Evolutionary conservation across 2,113 vertebrate genomes (phyloP), one percentile per base, ranked within the genome.

Genomic region (Merops nubicus): DNA sequence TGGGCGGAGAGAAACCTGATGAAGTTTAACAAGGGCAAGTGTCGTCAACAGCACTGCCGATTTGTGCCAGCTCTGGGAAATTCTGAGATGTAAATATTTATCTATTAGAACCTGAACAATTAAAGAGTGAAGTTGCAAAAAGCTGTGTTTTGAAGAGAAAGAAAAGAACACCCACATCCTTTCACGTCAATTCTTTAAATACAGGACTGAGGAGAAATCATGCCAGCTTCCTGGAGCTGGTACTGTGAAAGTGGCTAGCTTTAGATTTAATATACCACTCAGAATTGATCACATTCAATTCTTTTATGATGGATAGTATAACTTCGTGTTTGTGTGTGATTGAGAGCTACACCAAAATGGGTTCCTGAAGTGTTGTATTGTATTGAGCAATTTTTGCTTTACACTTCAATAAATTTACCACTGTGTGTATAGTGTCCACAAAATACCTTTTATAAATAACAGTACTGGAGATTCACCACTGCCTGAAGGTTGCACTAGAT

Each of bases 281-380:
- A 91, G 89, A 91, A 89, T 95, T 64, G 88, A 96, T 94, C 81
- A 96, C 76, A 86, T 96, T 91, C 93, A 96, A 84, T 97, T 96
- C 80, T 90, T 96, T 97, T 94, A 92, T 93, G 92, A 95, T 85
- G 96, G 95, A 85, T 50, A 92, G 89, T 97, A 91, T 95, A 97
- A 98, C 92, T 93, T 88, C 29, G 84, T 69, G 70, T 74, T 95
- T 97, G 85, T 87, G 77, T 90, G 92, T 92, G 96, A 95, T 57
- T 89, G 70, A 96, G 63, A 88, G 31, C 75, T 95, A 78, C 94
- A 92, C 79, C 64, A 96, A 73, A 83, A 88, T 83, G 62, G 89
- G 62, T 73, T 97, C 85, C 80, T 57, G 43, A 87, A 95, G n/a
- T 45, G 74, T 12, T 96, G 74, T 60, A 64, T 56, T 94, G 80